phyloP scores from a whole-genome alignment of 1,140 invertebrate species.

The Aphis gossypii region DNA sequence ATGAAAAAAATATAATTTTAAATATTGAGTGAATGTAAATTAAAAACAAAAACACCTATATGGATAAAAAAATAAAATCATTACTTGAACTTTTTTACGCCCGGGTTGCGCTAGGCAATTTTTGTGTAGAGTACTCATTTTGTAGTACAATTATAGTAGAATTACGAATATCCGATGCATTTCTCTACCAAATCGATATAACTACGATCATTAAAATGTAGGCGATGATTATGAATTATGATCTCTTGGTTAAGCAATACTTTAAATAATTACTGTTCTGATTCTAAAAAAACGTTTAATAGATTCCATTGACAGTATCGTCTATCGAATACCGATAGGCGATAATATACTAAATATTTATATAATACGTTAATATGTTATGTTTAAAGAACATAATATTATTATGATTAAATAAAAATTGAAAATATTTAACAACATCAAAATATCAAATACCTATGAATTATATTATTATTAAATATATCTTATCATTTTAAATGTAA shows the following conservation, averaged over 20 bases:
- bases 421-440: no score
- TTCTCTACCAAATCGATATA: background rate
- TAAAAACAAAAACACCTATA: background rate
- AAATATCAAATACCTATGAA: background rate
- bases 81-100: constrained; percentile 62
- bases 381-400: background rate
- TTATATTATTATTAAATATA: background rate
- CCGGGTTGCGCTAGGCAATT: constrained; percentile 59
- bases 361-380: background rate
- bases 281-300: background rate
- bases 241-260: background rate
- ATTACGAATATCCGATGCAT: background rate
- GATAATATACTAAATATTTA: background rate
- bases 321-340: background rate
- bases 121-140: constrained; percentile 53
- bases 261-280: background rate
- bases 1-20: background rate
- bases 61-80: background rate
- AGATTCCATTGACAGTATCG: background rate
- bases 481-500: constrained; percentile 19
- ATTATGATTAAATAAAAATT: background rate
- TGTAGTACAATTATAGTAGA: background rate
- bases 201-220: background rate
- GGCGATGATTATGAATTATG: background rate
- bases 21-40: background rate